Evolutionary conservation across 2,888 invertebrate genomes (phyloP), one percentile per base, ranked within the genome.

Genomic region (Apodemia duryi): DNA sequence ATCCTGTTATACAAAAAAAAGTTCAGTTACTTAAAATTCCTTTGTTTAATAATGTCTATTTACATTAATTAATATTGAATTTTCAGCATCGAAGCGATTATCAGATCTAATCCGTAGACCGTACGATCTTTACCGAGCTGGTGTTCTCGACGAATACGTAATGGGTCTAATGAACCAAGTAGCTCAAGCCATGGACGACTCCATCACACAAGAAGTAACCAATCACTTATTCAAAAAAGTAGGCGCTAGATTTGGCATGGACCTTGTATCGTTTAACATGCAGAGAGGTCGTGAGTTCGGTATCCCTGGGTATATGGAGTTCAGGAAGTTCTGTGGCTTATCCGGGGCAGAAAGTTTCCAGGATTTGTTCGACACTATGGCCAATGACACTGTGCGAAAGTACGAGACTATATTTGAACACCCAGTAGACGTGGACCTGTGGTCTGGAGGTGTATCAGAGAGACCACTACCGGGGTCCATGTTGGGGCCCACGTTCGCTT

Each of bases 151-250:
- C 80, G 97, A 98, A 86, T 98, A 98, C 81, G 94, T 98, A 49
- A 97, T 97, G 96, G 98, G 98, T 51, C 88, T 98, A 70, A 96
- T 97, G 95, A 98, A 98, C 84, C 98, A 98, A 92, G 97, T 97
- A 32, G 97, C 98, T 1, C 97, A 98, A 85, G 97, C 97, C 78
- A 97, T 98, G 97, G 98, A 98, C 82, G 97, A 98, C 82, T 97
- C 97, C 0, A 97, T 98, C 72, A 98, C 98, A 0, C 95, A 95
- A 76, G 94, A 97, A 93, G 97, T 98, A 1, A 98, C 98, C 51
- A 98, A 98, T 87, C 97, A 97, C 85, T 90, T 98, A 66, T 98
- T 98, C 89, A 97, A 97, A 86, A 96, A 96, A 84, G 94, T 94
- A 52, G 94, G 94, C 57, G 93, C 94, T 5, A 81, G 95, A 66